Base-by-base conservation (phyloP, 2,113 vertebrate genomes). In the Cervus canadensis region DNA sequence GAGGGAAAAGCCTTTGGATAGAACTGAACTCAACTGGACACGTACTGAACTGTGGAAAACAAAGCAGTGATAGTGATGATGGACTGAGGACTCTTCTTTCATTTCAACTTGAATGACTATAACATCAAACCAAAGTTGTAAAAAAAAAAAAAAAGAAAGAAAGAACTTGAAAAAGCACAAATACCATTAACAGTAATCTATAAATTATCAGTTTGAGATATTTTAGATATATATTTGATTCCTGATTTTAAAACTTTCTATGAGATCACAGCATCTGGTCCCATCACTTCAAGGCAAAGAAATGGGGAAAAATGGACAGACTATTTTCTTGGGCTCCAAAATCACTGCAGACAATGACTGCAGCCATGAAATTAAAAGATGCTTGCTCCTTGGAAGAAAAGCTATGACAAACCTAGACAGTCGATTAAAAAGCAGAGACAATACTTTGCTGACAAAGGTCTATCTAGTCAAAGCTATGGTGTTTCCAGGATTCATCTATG, bases 61-160 rank as follows among this genome's bases (percentile, higher is more conserved):
- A 19, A 19, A 95, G 28, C 12, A 8, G 15, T 21, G 15, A 88
- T 10, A 78, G 14, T 79, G 40, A 82, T 79, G 12, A 94, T 67
- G 56, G 54, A 62, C 12, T 79, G 5, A 94, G 9, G 5, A 7
- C 9, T 94, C n/a, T 85, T 95, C 13, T 91, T 96, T 81, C 33
- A 94, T 95, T 96, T 95, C 48, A 94, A 76, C 26, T 14, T 64
- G 60, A 94, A 81, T 83, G 28, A 89, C 48, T 96, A 17, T 89
- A 87, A 93, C 88, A 82, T 83, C 8, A 79, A 96, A 40, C 33
- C 17, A 83, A 93, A 86, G 12, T 48, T 88, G 12, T 28, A 48
- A 71, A 84, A 59, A 92, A 54, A 82, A 79, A 14, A 74, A 45
- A 43, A 15, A 52, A 57, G 23, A 40, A 43, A 67, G n/a, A 71